Evolutionary conservation across 2,113 vertebrate genomes (phyloP).

Genomic region (Gambusia affinis): DNA sequence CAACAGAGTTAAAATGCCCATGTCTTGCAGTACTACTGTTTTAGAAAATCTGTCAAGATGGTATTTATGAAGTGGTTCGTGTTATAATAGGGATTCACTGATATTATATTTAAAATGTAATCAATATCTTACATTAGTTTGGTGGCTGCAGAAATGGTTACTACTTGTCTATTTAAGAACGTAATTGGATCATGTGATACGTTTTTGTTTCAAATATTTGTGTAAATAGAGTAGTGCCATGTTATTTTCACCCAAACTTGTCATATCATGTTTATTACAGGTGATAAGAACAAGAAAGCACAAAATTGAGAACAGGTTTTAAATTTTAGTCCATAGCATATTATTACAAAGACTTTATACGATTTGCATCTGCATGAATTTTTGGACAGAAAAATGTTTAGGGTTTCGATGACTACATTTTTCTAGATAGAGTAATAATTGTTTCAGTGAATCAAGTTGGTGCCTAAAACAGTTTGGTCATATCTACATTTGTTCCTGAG

Average conservation of each 20-base stretch:
- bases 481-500: conserved; percentile 84
- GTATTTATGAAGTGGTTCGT: not conserved
- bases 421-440: conserved; percentile 31
- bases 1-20: not conserved
- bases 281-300: conserved; percentile 15
- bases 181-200: not conserved
- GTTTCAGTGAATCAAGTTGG: conserved; percentile 45
- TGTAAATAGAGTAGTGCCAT: too few species aligned
- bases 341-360: not conserved
- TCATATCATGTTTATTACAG: not conserved
- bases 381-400: conserved; percentile 12
- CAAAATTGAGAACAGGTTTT: conserved; percentile 52
- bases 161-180: not conserved
- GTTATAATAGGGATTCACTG: not conserved
- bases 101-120: not conserved
- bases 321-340: not conserved
- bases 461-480: conserved; percentile 79
- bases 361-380: conserved; percentile 21
- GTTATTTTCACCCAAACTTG: not conserved
- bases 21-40: not conserved
- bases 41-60: not conserved
- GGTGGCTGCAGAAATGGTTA: not conserved
- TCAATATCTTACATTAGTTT: not conserved
- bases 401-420: conserved; percentile 1
- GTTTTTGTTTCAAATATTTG: not conserved